Evolutionary conservation across 2,113 vertebrate genomes (phyloP).

Genomic region (Cinclus cinclus): DNA sequence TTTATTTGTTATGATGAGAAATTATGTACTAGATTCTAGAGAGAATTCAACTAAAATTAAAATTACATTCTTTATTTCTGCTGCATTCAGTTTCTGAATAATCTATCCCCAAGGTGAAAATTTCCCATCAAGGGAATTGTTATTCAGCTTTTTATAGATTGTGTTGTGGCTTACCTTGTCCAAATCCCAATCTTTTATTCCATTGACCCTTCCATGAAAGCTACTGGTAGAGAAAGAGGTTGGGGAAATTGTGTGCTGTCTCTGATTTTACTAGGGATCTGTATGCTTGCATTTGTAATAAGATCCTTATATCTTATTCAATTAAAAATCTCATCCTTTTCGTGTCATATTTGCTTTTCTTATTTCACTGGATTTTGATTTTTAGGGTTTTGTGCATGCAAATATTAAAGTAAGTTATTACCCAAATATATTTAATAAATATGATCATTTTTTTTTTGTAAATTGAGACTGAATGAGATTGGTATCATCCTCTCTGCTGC

Average conservation of each 20-base stretch:
- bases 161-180: not conserved
- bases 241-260: not conserved
- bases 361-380: not conserved
- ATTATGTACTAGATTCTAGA: not conserved
- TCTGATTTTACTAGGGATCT: not conserved
- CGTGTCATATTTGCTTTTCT: not conserved
- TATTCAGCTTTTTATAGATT: not conserved
- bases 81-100: not conserved
- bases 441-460: not conserved
- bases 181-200: not conserved
- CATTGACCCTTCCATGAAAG: not conserved
- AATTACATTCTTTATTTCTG: not conserved
- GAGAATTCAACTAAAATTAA: slow-evolving; percentile 31
- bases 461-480: not conserved
- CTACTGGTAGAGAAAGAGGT: not conserved
- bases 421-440: not conserved
- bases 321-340: not conserved
- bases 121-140: not conserved
- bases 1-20: slow-evolving; percentile 29
- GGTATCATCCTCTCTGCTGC: not conserved
- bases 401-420: not conserved
- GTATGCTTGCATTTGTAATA: not conserved
- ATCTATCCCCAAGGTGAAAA: not conserved
- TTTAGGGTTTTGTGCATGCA: not conserved
- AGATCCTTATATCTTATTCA: not conserved